Conservation (phyloP, 2,113 vertebrate species). For the Aix galericulata region DNA sequence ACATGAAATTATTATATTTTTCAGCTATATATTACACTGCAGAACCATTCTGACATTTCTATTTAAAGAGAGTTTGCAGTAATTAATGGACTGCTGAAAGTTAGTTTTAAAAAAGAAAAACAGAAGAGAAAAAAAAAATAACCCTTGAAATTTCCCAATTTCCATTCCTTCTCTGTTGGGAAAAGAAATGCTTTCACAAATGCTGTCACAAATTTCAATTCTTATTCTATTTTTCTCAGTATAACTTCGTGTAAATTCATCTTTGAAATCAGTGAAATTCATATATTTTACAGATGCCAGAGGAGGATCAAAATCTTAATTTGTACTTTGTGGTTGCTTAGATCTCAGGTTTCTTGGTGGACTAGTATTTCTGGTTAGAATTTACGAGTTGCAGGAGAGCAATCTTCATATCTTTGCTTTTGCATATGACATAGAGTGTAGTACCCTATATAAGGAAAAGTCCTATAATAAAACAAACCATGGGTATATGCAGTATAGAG, state of each 20-base stretch:
- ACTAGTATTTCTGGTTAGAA: background rate
- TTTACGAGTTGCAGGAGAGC: background rate
- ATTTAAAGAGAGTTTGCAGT: background rate
- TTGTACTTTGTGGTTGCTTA: background rate
- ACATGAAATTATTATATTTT: background rate
- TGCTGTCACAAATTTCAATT: background rate
- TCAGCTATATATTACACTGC: background rate
- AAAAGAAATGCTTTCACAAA: background rate
- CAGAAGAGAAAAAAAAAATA: background rate
- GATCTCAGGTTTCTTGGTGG: background rate
- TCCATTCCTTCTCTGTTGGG: background rate
- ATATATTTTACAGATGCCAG: background rate
- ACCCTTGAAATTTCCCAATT: background rate
- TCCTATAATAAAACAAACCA: rapidly evolving
- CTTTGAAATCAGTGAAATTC: background rate
- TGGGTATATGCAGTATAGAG: background rate
- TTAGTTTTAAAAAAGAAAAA: background rate
- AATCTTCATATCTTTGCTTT: background rate
- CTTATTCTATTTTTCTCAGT: background rate
- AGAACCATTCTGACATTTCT: background rate
- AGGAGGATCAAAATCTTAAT: background rate
- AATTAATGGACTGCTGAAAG: background rate
- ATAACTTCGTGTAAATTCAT: background rate
- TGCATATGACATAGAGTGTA: background rate
- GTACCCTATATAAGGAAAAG: background rate